A percentile compares a stretch with the other conserved stretches of the same genome.
Evolutionary conservation across 2,888 invertebrate species (phyloP).

Genomic region (Thecophora atra): DNA sequence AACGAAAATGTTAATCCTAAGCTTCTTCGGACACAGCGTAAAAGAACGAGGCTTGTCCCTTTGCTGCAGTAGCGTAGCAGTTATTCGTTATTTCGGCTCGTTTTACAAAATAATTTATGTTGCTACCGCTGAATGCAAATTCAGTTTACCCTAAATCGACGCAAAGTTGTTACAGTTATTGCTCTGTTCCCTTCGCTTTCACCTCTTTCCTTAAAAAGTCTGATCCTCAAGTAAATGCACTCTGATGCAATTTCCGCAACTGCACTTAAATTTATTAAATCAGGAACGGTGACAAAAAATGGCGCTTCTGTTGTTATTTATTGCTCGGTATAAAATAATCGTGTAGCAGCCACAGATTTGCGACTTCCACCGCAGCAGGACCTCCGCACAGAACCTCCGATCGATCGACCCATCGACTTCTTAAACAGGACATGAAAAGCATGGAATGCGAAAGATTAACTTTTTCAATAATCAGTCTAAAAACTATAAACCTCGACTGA

Average conservation of each 20-base stretch:
- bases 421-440: not conserved
- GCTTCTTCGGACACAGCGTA: too few species aligned
- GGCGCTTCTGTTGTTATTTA: not conserved
- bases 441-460: slow-evolving; percentile 25
- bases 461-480: slow-evolving; percentile 31
- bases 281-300: slow-evolving; percentile 31
- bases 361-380: not conserved
- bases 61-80: too few species aligned
- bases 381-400: too few species aligned
- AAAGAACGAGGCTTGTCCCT: too few species aligned
- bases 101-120: not conserved
- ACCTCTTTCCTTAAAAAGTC: not conserved
- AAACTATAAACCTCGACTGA: not conserved
- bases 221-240: slow-evolving; percentile 1
- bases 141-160: not conserved
- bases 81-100: not conserved
- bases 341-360: not conserved
- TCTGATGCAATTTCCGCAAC: slow-evolving; percentile 34
- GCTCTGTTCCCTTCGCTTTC: not conserved
- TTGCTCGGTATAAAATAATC: slow-evolving; percentile 18
- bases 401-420: not conserved
- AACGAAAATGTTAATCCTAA: too few species aligned
- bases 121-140: not conserved
- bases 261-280: slow-evolving; percentile 56
- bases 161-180: not conserved